Evolutionary conservation across 2,797 vertebrate genomes (phyloP).

Genomic region (Cryptoblepharus egeriae): DNA sequence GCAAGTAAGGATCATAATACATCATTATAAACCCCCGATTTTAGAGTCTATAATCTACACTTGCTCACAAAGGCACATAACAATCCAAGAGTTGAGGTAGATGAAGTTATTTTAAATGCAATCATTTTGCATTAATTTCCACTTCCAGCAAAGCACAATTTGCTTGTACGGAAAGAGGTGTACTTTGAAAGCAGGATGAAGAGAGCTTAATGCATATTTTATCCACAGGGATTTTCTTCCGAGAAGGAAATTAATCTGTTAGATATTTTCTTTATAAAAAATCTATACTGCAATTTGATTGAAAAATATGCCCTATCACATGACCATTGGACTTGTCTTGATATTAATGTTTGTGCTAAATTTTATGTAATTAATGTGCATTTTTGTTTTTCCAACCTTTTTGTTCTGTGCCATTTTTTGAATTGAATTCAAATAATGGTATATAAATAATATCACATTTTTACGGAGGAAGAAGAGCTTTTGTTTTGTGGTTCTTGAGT

Average conservation of each 20-base stretch:
- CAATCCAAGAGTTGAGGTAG: constrained; percentile 14
- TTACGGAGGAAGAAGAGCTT: background rate
- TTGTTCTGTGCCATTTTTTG: background rate
- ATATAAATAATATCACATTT: background rate
- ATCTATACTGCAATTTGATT: background rate
- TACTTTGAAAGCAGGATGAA: constrained; percentile 48
- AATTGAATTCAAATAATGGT: background rate
- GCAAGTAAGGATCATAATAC: background rate
- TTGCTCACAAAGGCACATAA: constrained; percentile 19
- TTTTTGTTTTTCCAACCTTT: background rate
- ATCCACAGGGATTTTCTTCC: constrained; percentile 37
- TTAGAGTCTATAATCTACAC: background rate
- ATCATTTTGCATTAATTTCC: constrained; percentile 31
- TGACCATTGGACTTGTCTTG: background rate
- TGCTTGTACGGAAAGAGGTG: constrained; percentile 18
- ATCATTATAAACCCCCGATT: constrained; percentile 6
- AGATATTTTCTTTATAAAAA: constrained; percentile 27
- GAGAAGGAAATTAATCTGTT: constrained; percentile 24
- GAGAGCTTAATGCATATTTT: constrained; percentile 26
- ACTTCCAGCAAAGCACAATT: constrained; percentile 38
- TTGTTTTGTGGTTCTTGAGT: background rate
- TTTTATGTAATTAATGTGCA: background rate
- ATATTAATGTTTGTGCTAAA: background rate
- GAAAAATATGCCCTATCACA: background rate
- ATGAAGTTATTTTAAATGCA: constrained; percentile 21